phyloP scores from a whole-genome alignment of 2,888 invertebrate genomes.

The Hypolimnas misippus region DNA sequence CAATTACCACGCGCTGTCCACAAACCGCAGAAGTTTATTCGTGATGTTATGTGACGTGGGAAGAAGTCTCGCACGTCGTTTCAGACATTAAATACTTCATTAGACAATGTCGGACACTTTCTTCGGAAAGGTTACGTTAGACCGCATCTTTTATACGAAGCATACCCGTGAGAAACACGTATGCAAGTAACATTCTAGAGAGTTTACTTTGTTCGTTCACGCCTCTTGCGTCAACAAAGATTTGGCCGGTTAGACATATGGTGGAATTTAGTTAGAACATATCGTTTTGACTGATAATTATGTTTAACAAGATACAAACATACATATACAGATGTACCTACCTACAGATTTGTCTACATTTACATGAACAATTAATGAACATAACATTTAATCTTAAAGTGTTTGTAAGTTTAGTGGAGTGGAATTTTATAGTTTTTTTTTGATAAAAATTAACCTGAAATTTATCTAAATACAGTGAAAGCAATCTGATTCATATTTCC shows the following conservation, averaged over 20 bases:
- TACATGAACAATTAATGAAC: no score
- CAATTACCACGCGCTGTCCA: constrained; percentile 30
- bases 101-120: constrained; percentile 61
- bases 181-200: constrained; percentile 61
- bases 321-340: neutral
- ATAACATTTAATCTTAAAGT: no score
- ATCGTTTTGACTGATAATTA: constrained; percentile 1
- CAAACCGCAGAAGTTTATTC: constrained; percentile 31
- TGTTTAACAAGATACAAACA: constrained; percentile 13
- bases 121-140: constrained; percentile 59
- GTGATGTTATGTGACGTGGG: constrained; percentile 26
- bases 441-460: constrained; percentile 30
- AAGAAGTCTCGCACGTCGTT: constrained; percentile 33
- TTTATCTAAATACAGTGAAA: constrained; percentile 42
- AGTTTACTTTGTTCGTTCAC: constrained; percentile 67
- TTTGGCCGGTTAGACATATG: constrained; percentile 49
- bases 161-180: constrained; percentile 68
- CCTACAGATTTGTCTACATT: neutral
- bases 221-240: constrained; percentile 71
- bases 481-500: constrained; percentile 62
- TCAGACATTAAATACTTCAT: constrained; percentile 49
- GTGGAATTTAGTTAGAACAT: constrained; percentile 15
- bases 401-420: no score
- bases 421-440: neutral
- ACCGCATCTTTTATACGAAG: constrained; percentile 31